Evolutionary conservation across 2,113 vertebrate species (phyloP), one percentile per base, ranked within the genome.

Genomic region (Mormoops blainvillei): DNA sequence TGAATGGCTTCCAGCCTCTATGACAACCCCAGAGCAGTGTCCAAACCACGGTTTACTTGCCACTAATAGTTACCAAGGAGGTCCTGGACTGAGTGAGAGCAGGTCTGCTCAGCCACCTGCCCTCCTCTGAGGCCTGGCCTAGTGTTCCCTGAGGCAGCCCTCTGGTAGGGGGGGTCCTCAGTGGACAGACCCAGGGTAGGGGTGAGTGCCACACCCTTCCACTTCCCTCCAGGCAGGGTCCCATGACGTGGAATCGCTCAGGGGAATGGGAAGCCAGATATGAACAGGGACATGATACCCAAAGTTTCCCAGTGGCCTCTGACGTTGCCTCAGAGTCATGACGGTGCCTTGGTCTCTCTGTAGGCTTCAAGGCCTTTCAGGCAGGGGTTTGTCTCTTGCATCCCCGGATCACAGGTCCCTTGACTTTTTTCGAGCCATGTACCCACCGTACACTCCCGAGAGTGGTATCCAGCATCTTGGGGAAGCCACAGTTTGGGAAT

Each of bases 1-100:
- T 65, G 74, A 90, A 45, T 48, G 77, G 50, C 77, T 90, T 93
- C 94, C 95, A 92, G 76, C 28, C 71, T 50, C 41, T 82, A 13
- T 26, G 36, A 63, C 82, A 93, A 65, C 28, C 38, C 70, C 36
- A 48, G 73, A 87, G n/a, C 71, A 63, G 56, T 26, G 41, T 81
- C 78, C 63, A 56, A 93, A 48, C 73, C 85, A 38, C 48, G 48
- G 45, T 95, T 58, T 52, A 78, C 86, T 63, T 9, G 13, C 14
- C 48, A 74, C 48, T 85, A 43, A 89, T 14, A 16, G 36, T 54
- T 87, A 71, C 86, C 81, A 48, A 73, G 4, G 38, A 54, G 41
- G 22, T 68, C 78, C 74, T 6, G 3, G 41, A 45, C 89, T 63
- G 84, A 52, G 48, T 4, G 36, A 50, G 67, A 83, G 45, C 48